Evolutionary conservation across 2,113 vertebrate genomes (phyloP).

Genomic region (Tauraco erythrolophus): DNA sequence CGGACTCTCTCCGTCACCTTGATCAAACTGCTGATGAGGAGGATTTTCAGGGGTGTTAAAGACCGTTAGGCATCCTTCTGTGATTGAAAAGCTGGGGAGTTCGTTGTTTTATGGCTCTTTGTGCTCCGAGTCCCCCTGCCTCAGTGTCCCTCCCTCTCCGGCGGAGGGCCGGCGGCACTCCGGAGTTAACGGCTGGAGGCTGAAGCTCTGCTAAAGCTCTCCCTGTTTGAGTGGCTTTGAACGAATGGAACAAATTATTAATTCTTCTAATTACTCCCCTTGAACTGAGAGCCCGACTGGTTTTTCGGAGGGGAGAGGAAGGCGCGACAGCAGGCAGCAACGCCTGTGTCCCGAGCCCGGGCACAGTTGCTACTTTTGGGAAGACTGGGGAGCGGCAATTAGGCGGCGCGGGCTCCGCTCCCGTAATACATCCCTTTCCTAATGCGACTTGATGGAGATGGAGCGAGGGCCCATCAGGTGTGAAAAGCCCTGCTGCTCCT

Average conservation of each 20-base stretch:
- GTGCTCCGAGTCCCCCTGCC: background rate
- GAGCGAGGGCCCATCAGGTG: constrained; percentile 79
- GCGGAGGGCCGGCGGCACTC: fast-evolving
- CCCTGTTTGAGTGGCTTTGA: background rate
- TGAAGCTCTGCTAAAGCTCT: fast-evolving
- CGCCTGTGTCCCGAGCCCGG: fast-evolving
- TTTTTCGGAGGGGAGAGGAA: background rate
- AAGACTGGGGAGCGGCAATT: constrained; percentile 55
- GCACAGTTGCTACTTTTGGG: background rate
- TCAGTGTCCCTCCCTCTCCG: background rate
- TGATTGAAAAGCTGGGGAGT: background rate
- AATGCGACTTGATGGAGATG: constrained; percentile 83
- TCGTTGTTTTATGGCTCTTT: background rate
- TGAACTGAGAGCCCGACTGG: background rate
- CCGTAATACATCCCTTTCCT: constrained; percentile 76
- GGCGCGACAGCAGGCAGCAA: background rate
- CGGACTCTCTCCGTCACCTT: background rate
- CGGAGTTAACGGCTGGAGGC: fast-evolving
- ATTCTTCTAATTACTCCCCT: background rate
- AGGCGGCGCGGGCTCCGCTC: background rate
- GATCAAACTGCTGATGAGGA: constrained; percentile 27
- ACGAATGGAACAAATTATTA: fast-evolving
- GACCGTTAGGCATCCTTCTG: background rate
- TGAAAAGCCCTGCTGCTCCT: constrained; percentile 80
- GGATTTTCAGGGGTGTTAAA: background rate